Evolutionary conservation across 2,888 invertebrate species (phyloP).

Genomic region (Lysandra bellargus): DNA sequence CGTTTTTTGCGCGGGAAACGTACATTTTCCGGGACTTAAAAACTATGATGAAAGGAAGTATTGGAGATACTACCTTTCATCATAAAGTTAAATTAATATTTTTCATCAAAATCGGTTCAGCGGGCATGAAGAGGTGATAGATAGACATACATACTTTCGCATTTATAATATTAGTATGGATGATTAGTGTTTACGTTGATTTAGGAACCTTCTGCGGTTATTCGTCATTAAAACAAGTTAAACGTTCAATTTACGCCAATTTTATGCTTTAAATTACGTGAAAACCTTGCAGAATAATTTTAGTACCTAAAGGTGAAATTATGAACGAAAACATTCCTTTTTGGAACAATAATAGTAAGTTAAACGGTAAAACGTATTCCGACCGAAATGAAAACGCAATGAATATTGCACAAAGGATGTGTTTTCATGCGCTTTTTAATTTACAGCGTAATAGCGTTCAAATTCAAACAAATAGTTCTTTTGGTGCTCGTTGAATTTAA

Average conservation of each 20-base stretch:
- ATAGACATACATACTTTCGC: too few species aligned
- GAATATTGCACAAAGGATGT: slow-evolving; percentile 24
- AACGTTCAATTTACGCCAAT: background rate
- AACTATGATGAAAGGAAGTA: too few species aligned
- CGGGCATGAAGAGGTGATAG: too few species aligned
- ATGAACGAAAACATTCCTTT: slow-evolving; percentile 4
- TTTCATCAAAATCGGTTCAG: too few species aligned
- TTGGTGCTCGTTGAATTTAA: background rate
- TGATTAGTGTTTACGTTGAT: background rate
- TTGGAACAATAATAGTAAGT: slow-evolving; percentile 25
- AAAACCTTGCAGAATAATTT: background rate
- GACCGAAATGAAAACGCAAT: slow-evolving; percentile 24
- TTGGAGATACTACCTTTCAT: too few species aligned
- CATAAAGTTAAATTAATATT: too few species aligned
- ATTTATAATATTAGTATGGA: too few species aligned
- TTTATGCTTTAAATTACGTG: background rate
- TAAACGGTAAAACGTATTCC: slow-evolving; percentile 25
- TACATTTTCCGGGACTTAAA: too few species aligned
- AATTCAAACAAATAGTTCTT: slow-evolving; percentile 9
- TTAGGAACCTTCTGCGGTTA: background rate
- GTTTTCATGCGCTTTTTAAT: slow-evolving; percentile 35
- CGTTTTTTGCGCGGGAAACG: too few species aligned
- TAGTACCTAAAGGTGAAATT: background rate
- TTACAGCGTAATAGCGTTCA: slow-evolving; percentile 30
- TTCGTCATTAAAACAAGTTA: background rate